Percentiles rank a stretch among this genome's conserved stretches.
phyloP scores from a whole-genome alignment of 2,888 invertebrate genomes.

The Acleris sparsana region DNA sequence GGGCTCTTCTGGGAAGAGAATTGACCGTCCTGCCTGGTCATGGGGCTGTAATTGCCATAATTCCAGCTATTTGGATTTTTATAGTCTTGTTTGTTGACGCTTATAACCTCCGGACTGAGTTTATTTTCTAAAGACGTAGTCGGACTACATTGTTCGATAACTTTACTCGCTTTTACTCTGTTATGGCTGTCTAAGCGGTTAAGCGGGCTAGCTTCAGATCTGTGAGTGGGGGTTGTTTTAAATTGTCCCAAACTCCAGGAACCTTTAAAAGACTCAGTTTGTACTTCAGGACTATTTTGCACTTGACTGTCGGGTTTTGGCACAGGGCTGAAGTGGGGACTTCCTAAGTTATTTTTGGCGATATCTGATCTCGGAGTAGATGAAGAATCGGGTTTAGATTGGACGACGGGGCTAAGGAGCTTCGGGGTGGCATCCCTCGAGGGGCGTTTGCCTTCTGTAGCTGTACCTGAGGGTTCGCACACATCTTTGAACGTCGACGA shows the following conservation, averaged over 20 bases:
- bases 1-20: slow-evolving; percentile 78
- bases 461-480: slow-evolving; percentile 47
- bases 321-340: slow-evolving; percentile 75
- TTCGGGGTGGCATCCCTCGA: slow-evolving; percentile 61
- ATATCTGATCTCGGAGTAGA: slow-evolving; percentile 73
- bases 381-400: slow-evolving; percentile 73
- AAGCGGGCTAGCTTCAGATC: slow-evolving; percentile 76
- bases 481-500: slow-evolving; percentile 50
- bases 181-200: slow-evolving; percentile 71
- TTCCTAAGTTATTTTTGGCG: slow-evolving; percentile 63
- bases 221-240: slow-evolving; percentile 74
- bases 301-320: slow-evolving; percentile 78
- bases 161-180: slow-evolving; percentile 72
- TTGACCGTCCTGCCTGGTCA: slow-evolving; percentile 74
- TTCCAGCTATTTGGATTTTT: slow-evolving; percentile 75
- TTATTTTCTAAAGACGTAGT: slow-evolving; percentile 76
- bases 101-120: slow-evolving; percentile 70
- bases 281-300: slow-evolving; percentile 73
- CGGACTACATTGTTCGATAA: slow-evolving; percentile 76
- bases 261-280: slow-evolving; percentile 62
- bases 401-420: slow-evolving; percentile 69
- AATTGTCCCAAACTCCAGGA: slow-evolving; percentile 74
- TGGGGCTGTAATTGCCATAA: slow-evolving; percentile 75
- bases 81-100: slow-evolving; percentile 66
- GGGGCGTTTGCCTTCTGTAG: slow-evolving; percentile 54